phyloP scores from a whole-genome alignment of 2,797 vertebrate genomes.

The Gallinago nigripennis region DNA sequence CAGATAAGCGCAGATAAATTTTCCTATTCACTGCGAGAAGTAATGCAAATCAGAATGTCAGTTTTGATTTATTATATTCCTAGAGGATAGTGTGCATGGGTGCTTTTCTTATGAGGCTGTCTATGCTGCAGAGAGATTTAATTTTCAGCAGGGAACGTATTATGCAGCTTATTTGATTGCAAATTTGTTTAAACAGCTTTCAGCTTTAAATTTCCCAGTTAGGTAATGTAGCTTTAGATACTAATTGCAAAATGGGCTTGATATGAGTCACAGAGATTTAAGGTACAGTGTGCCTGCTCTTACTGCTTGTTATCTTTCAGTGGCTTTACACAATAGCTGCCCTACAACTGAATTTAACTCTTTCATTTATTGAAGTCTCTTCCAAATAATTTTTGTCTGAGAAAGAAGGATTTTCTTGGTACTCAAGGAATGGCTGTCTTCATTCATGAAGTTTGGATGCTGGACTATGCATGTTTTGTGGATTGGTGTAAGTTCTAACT shows the following conservation, averaged over 20 bases:
- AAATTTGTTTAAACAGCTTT: conserved; percentile 77
- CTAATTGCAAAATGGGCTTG: conserved; percentile 69
- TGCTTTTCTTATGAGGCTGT: conserved; percentile 70
- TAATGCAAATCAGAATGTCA: conserved; percentile 44
- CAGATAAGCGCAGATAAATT: background rate
- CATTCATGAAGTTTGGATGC: background rate
- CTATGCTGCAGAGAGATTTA: conserved; percentile 58
- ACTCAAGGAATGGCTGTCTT: background rate
- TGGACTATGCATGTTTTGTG: conserved; percentile 3
- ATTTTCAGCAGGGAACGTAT: conserved; percentile 71
- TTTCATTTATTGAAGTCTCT: background rate
- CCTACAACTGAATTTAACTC: conserved; percentile 2
- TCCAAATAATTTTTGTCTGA: background rate
- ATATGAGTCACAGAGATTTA: conserved; percentile 62
- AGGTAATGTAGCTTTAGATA: conserved; percentile 70
- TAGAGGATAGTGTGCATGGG: conserved; percentile 60
- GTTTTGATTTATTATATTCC: conserved; percentile 64
- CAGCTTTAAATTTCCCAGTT: conserved; percentile 71
- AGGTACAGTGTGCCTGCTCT: conserved; percentile 43
- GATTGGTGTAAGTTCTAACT: background rate
- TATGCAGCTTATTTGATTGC: conserved; percentile 75
- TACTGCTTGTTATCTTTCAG: conserved; percentile 12
- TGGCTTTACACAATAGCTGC: background rate
- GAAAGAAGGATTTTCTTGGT: background rate
- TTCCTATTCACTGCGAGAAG: conserved; percentile 16